Evolutionary conservation across 2,113 vertebrate genomes (phyloP).

Genomic region (Hippocampus comes): DNA sequence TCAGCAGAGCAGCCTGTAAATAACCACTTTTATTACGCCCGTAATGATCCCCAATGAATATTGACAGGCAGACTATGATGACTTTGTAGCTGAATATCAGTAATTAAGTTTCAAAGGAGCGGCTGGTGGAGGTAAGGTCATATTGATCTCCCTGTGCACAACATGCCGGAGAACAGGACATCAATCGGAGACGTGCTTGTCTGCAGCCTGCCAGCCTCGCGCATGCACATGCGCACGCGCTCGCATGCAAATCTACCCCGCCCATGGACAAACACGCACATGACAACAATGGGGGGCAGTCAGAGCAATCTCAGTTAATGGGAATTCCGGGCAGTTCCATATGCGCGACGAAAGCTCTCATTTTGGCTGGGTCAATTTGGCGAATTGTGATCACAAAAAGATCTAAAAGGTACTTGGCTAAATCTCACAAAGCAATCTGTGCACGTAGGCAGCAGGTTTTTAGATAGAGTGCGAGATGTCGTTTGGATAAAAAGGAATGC

Average conservation of each 20-base stretch:
- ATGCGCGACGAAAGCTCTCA: slow-evolving; percentile 34
- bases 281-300: slow-evolving; percentile 32
- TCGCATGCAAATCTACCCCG: slow-evolving; percentile 5
- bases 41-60: slow-evolving; percentile 79
- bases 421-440: slow-evolving; percentile 41
- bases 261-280: slow-evolving; percentile 8
- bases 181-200: slow-evolving; percentile 59
- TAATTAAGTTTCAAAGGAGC: slow-evolving; percentile 80
- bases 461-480: slow-evolving; percentile 5
- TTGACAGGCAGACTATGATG: slow-evolving; percentile 76
- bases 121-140: slow-evolving; percentile 75
- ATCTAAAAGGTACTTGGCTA: slow-evolving; percentile 33
- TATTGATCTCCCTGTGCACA: slow-evolving; percentile 72
- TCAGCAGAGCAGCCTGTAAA: slow-evolving; percentile 71
- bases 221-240: background rate
- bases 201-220: slow-evolving; percentile 41
- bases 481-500: slow-evolving; percentile 65
- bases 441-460: slow-evolving; percentile 24
- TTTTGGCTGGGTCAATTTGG: slow-evolving; percentile 51
- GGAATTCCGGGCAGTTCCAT: slow-evolving; percentile 49
- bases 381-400: slow-evolving; percentile 31
- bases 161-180: slow-evolving; percentile 72
- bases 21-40: slow-evolving; percentile 76
- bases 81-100: slow-evolving; percentile 79
- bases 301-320: slow-evolving; percentile 54